phyloP scores from a whole-genome alignment of 2,797 vertebrate genomes.

The Meriones psammophilus region DNA sequence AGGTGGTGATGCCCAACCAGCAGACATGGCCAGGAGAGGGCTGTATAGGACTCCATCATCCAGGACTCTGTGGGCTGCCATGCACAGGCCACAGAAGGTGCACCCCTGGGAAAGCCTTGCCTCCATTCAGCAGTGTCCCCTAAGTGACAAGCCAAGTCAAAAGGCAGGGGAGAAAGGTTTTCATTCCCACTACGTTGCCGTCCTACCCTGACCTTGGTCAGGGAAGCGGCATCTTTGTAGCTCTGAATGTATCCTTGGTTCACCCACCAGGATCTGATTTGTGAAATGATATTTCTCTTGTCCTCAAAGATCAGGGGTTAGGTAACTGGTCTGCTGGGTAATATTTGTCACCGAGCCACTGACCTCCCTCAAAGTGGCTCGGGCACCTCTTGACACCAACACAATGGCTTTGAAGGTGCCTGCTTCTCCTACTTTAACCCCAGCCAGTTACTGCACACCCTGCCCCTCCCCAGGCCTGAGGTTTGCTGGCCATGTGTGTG shows the following conservation, averaged over 20 bases:
- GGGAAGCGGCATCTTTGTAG: too few species aligned
- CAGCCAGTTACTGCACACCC: accelerated
- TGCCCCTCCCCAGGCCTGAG: background rate
- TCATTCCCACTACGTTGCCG: background rate
- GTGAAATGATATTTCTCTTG: background rate
- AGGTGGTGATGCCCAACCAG: background rate
- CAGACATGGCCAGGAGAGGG: background rate
- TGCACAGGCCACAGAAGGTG: background rate
- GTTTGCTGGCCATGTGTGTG: background rate
- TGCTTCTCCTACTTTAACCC: background rate
- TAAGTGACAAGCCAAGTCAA: background rate
- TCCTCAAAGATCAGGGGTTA: background rate
- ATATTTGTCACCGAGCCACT: background rate
- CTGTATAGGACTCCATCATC: too few species aligned
- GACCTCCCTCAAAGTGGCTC: background rate
- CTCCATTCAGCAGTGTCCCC: background rate
- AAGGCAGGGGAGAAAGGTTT: background rate
- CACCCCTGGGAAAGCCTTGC: background rate
- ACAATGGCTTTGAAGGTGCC: background rate
- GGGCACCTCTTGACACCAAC: background rate
- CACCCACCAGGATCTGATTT: background rate
- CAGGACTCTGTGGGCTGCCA: background rate
- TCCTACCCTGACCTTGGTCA: too few species aligned
- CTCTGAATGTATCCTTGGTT: too few species aligned
- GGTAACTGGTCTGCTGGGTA: background rate